Evolutionary conservation across 2,888 invertebrate genomes (phyloP).

Genomic region (Tenthredo distinguenda): DNA sequence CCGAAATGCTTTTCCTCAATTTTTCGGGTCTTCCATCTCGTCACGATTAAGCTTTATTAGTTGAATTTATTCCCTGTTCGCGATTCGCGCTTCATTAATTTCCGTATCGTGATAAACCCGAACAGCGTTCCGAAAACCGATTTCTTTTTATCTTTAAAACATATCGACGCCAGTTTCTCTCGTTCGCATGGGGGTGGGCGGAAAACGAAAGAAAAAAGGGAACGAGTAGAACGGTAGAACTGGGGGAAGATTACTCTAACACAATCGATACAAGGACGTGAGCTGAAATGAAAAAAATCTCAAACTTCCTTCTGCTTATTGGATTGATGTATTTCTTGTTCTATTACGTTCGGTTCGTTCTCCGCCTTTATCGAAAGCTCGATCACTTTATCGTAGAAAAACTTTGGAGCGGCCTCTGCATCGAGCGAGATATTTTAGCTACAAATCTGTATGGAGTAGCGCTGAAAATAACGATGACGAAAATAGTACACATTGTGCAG

Average conservation of each 20-base stretch:
- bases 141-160: background rate
- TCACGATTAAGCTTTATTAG: background rate
- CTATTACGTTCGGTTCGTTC: background rate
- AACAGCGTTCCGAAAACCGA: background rate
- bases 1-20: background rate
- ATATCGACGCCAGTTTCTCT: background rate
- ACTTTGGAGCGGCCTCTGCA: background rate
- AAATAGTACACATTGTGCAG: too few species aligned
- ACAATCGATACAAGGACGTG: slow-evolving; percentile 4
- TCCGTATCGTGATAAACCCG: background rate
- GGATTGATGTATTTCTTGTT: background rate
- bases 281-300: slow-evolving; percentile 10
- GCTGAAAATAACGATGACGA: background rate
- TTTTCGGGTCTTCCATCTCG: background rate
- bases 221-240: background rate
- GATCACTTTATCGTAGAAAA: background rate
- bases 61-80: background rate
- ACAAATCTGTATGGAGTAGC: background rate
- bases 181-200: background rate
- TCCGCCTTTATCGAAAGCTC: background rate
- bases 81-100: background rate
- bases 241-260: background rate
- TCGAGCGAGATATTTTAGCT: background rate
- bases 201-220: background rate
- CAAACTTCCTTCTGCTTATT: slow-evolving; percentile 10